phyloP scores from a whole-genome alignment of 2,888 invertebrate genomes.

The Ichneumoninae sp. region DNA sequence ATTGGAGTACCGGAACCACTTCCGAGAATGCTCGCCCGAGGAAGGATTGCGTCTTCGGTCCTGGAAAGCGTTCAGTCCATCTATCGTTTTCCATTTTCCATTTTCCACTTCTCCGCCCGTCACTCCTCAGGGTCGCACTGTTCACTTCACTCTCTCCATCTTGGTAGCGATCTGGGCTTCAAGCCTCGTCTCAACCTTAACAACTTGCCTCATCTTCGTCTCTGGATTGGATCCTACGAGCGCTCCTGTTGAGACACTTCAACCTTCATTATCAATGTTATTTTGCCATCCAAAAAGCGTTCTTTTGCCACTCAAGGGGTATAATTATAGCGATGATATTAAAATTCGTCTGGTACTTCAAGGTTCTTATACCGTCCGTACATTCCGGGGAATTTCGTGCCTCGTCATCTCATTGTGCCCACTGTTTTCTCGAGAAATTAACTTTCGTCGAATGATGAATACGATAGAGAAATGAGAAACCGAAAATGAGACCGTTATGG shows the following conservation, averaged over 20 bases:
- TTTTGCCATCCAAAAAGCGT: neutral
- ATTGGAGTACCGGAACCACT: slow-evolving; percentile 36
- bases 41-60: slow-evolving; percentile 24
- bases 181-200: slow-evolving; percentile 38
- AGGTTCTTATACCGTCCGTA: slow-evolving; percentile 4
- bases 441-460: neutral
- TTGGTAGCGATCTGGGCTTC: slow-evolving; percentile 27
- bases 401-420: neutral
- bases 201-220: slow-evolving; percentile 36
- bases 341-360: neutral
- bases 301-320: neutral
- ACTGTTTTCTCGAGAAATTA: slow-evolving; percentile 20
- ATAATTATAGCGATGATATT: slow-evolving; percentile 35
- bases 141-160: neutral
- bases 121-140: neutral
- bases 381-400: neutral
- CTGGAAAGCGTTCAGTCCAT: slow-evolving; percentile 35
- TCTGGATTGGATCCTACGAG: neutral
- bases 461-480: neutral
- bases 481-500: neutral
- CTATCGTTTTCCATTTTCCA: slow-evolving; percentile 54
- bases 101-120: slow-evolving; percentile 26
- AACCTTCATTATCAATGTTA: neutral
- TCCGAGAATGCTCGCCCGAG: slow-evolving; percentile 37
- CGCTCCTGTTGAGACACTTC: neutral